A percentile compares a stretch with the other conserved stretches of the same genome.
Conservation (phyloP, 2,797 vertebrate genomes). For the Hozukius guyotensis region DNA sequence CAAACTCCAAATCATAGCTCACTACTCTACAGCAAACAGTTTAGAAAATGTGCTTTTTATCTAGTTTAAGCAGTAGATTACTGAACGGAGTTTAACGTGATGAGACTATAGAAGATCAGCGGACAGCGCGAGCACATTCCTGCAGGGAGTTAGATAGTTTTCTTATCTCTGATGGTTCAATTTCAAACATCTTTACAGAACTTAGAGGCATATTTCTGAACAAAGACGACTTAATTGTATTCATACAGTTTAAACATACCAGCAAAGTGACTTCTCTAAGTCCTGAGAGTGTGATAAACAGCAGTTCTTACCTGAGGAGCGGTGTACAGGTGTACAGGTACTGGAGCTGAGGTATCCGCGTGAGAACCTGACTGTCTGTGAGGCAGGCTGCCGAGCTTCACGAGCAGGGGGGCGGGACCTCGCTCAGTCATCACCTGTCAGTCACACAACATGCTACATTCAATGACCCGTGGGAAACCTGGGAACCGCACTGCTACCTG, state of each 20-base stretch:
- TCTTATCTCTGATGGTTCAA: neutral
- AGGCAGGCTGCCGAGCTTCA: neutral
- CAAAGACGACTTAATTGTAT: neutral
- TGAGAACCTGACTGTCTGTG: neutral
- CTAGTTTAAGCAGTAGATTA: neutral
- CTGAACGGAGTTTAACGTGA: neutral
- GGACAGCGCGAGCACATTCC: neutral
- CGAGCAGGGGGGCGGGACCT: slow-evolving; percentile 53
- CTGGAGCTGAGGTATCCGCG: slow-evolving; percentile 1
- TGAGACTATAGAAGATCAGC: neutral
- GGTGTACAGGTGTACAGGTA: neutral
- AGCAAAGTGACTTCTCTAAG: neutral
- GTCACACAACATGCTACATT: neutral
- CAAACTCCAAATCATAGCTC: no score
- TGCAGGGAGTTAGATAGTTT: neutral
- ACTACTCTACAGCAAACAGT: no score
- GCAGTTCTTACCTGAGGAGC: slow-evolving; percentile 53
- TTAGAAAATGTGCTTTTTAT: neutral
- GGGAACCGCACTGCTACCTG: neutral
- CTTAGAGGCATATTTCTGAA: neutral
- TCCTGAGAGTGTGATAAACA: neutral
- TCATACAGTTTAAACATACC: neutral
- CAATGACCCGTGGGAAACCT: neutral
- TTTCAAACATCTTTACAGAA: neutral
- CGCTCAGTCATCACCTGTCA: neutral